Base-by-base conservation (phyloP, 92 coral and sea anemone genomes). In the Epizoanthus fatuus region DNA sequence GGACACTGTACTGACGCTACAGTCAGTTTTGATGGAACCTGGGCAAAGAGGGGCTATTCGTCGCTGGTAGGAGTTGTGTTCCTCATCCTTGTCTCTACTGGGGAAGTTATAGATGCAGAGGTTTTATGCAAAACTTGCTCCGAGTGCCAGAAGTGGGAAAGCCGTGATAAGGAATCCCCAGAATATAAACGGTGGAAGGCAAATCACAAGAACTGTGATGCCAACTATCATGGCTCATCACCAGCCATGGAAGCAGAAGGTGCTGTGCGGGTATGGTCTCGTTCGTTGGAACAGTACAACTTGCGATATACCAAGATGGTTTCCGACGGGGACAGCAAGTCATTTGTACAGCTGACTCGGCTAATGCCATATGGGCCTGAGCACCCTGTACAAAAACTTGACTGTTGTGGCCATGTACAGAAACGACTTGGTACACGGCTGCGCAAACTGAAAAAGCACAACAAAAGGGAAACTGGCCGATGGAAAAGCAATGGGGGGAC, bases 321-420 rank as follows among this genome's bases (percentile, higher is more conserved):
- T 38, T 70, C 76, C 3, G 55, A 70, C 35, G 80, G 80, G 5
- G 38, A 74, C 9, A 74, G 80, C 62, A 78, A 77, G 55, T 60
- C 83, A 22, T 77, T 77, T 5, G 8, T 45, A 4, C 7, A 45
- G 66, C 37, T 62, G 37, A 62, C 38, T 22, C 13, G 5, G 68
- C 68, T 63, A 63, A 22, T 22, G 39, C 68, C 68, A 6, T 22
- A 63, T 63, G 68, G 40, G 15, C 68, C 68, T 63, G 68, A 63
- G 15, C 68, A 63, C 25, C 65, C 65, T 60, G 37, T 60, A 2
- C 65, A 60, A 60, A 60, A 60, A 60, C 65, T 60, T 17, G 65
- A 60, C 16, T 60, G 65, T 60, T 60, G 65, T 5, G 32, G 65
- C 35, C 65, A 60, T 60, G 25, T 60, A 17, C 65, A 60, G 10